Base-by-base conservation (phyloP, 2,113 vertebrate genomes). In the Cebus imitator region DNA sequence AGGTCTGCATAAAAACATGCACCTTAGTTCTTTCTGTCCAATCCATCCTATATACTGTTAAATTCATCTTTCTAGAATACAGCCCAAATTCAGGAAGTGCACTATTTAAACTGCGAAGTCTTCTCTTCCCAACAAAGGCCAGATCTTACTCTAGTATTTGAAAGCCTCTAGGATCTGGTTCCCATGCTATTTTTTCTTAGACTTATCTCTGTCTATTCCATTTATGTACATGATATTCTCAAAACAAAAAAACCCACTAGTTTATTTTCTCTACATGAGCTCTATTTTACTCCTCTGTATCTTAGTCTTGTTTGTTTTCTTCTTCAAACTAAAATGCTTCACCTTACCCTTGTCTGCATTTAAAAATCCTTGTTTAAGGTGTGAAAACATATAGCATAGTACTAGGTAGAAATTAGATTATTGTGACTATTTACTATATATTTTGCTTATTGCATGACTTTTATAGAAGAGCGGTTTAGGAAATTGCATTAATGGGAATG, bases 1-100 rank as follows among this genome's bases (percentile, higher is more conserved):
- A 95, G 35, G 43, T 90, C 66, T 95, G 79, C 75, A 45, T 17
- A n/a, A 93, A 95, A 85, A 50, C 35, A 61, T 93, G 4, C 52
- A 80, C n/a, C n/a, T 70, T 25, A 43, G 32, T 66, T 58, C 35
- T 57, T 90, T 91, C 68, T 43, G 84, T 94, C 43, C 16, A 45
- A 12, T 52, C 37, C 27, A 20, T 57, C 43, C n/a, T 89, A 1
- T n/a, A 2, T 78, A 35, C 18, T 72, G 23, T 40, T 43, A 61
- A 57, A 78, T 50, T 94, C 58, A 40, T 88, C 37, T 85, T 88
- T 87, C 76, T 96, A 45, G 89, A 80, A 78, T 79, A 25, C 5
- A 73, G 80, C 61, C 94, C 17, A 12, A 10, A 66, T 58, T 37
- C 20, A 79, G 16, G n/a, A 76, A 18, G 40, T 66, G 92, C 32